Base-by-base conservation (phyloP, 92 coral and sea anemone species). In the Palythoa grandiflora region DNA sequence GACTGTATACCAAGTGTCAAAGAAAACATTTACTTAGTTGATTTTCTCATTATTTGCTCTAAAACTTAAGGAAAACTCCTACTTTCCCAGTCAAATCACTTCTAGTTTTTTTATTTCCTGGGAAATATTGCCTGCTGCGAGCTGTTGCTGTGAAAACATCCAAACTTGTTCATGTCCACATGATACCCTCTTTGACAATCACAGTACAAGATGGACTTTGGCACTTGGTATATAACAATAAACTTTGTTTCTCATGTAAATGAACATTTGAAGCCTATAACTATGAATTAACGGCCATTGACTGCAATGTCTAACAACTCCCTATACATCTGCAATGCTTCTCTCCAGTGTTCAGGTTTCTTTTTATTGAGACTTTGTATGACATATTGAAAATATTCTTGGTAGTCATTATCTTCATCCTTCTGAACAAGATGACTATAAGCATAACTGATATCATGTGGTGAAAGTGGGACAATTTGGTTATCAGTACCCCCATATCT, bases 311-410 rank as follows among this genome's bases (percentile, higher is more conserved):
- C 75, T 84, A 84, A 84, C 83, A 84, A 84, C 79, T 84, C 88
- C 60, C 75, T 71, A 70, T 84, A 84, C 88, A 84, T 68, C 80
- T 84, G 88, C 75, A 84, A 84, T 84, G 87, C 87, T 66, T 83
- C 87, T 83, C 87, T 83, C 80, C 87, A 83, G 87, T 83, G 87
- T 83, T 83, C 87, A 63, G 87, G 87, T 57, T 61, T 57, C 51
- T 83, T 57, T 63, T 57, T 57, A 44, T 83, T 83, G 50, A 83
- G 87, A 83, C 79, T 83, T 38, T 63, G 87, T 84, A 89, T 90
- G 36, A 85, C 92, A 61, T 90, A 90, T 59, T 77, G 78, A 85
- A 85, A 90, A 79, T 90, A 85, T 40, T 90, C 90, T 71, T 86
- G 90, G 74, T 84, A 90, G 44, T 39, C 75, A 75, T 84, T 84